Conservation (phyloP, 2,888 invertebrate genomes). For the Morinoia aosen region DNA sequence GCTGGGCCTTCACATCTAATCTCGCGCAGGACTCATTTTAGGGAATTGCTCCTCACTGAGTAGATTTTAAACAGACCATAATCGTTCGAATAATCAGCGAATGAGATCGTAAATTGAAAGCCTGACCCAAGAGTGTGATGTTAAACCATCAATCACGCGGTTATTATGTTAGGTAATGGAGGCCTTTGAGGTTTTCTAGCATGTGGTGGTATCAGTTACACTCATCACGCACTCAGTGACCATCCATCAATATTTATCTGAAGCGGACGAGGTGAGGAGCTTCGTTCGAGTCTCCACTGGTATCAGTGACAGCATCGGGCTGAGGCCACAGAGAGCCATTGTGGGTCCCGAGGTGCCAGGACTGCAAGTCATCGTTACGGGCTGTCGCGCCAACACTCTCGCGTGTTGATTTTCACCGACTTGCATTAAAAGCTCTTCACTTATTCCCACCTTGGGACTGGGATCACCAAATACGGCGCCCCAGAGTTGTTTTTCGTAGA, state of each 20-base stretch:
- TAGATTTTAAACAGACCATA: not conserved
- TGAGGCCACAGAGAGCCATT: not conserved
- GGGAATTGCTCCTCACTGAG: not conserved
- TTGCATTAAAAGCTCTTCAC: constrained; percentile 12
- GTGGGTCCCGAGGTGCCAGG: not conserved
- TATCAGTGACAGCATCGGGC: constrained; percentile 40
- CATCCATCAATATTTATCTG: constrained; percentile 53
- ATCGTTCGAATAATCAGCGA: not conserved
- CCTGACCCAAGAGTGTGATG: not conserved
- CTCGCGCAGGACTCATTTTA: not conserved
- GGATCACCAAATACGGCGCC: not conserved
- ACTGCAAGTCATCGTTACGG: not conserved
- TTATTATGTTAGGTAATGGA: constrained; percentile 27
- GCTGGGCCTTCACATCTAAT: not conserved
- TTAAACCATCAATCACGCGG: constrained; percentile 34
- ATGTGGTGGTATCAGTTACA: constrained; percentile 36
- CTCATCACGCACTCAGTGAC: constrained; percentile 39
- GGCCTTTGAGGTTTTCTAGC: constrained; percentile 16
- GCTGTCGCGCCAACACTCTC: not conserved
- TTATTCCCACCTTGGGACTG: not conserved
- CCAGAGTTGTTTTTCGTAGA: not conserved
- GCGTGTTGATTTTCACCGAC: constrained; percentile 9
- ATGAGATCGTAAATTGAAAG: not conserved
- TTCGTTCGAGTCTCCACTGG: not conserved
- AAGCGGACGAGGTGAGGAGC: constrained; percentile 21